Conservation (phyloP, 2,113 vertebrate species). For the Ammodramus savannarum region DNA sequence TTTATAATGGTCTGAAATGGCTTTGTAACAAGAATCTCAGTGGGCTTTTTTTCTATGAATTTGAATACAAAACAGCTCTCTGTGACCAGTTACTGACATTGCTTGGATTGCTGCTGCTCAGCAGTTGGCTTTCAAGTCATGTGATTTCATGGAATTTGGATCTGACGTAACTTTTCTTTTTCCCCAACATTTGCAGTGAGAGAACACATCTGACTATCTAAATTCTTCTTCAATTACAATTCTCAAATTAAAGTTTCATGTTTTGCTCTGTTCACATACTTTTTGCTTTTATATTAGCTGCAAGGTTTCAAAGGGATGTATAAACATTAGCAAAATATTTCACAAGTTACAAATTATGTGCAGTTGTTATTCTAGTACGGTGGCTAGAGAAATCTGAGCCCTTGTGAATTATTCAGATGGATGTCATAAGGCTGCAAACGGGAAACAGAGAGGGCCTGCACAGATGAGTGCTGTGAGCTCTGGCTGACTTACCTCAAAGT, state of each 20-base stretch:
- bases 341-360: background rate
- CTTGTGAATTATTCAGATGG: conserved; percentile 38
- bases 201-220: background rate
- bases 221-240: background rate
- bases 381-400: conserved; percentile 14
- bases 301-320: background rate
- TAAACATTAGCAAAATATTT: background rate
- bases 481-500: background rate
- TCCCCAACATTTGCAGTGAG: background rate
- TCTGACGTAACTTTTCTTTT: background rate
- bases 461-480: background rate
- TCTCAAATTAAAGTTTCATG: background rate
- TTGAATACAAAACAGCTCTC: background rate
- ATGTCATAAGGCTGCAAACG: background rate
- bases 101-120: background rate
- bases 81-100: background rate
- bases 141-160: background rate
- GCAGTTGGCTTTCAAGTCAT: background rate
- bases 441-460: background rate
- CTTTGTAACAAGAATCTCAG: background rate
- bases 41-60: background rate
- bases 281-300: background rate
- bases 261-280: background rate
- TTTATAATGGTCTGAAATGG: background rate
- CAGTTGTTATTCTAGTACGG: background rate